Evolutionary conservation across 2,888 invertebrate species (phyloP).

Genomic region (Dastarcus helophoroides): DNA sequence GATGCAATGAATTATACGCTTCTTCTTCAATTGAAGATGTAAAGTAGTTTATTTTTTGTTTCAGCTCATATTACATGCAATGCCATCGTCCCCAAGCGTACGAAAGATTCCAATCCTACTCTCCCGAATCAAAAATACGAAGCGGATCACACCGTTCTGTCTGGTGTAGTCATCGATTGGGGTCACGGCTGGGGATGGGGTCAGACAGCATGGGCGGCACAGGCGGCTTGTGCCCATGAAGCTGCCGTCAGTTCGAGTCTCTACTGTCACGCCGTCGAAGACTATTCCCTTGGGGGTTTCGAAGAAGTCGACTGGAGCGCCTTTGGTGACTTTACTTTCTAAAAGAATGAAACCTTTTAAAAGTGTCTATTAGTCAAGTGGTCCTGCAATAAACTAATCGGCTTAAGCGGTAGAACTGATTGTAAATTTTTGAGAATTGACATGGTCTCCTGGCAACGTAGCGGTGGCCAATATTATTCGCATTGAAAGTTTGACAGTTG

Average conservation of each 20-base stretch:
- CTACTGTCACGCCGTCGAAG: conserved; percentile 37
- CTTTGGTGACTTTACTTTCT: conserved; percentile 42
- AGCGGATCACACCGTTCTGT: conserved; percentile 31
- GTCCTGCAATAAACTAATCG: no score
- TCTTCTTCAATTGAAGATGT: background rate
- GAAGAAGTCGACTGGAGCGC: conserved; percentile 53
- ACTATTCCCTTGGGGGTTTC: conserved; percentile 48
- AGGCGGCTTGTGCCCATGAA: conserved; percentile 49
- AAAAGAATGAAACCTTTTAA: conserved; percentile 11
- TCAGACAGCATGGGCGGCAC: conserved; percentile 45
- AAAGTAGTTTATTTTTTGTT: background rate
- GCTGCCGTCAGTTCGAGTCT: conserved; percentile 51
- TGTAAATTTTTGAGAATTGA: no score
- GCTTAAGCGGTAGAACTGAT: no score
- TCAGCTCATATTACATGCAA: no score
- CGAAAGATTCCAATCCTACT: background rate
- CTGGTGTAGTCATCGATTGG: conserved; percentile 42
- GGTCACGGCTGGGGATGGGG: conserved; percentile 71
- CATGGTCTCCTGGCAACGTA: no score
- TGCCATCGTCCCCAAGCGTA: no score
- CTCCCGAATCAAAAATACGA: conserved; percentile 17
- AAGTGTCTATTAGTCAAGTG: conserved; percentile 2
- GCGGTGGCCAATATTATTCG: no score
- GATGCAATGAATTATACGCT: no score
- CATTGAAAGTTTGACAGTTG: no score